These are phyloP conservation scores for Oligia fasciuncula DNA, from an alignment of 2,888 invertebrate genomes.

Conservation along the genomic window DNA sequence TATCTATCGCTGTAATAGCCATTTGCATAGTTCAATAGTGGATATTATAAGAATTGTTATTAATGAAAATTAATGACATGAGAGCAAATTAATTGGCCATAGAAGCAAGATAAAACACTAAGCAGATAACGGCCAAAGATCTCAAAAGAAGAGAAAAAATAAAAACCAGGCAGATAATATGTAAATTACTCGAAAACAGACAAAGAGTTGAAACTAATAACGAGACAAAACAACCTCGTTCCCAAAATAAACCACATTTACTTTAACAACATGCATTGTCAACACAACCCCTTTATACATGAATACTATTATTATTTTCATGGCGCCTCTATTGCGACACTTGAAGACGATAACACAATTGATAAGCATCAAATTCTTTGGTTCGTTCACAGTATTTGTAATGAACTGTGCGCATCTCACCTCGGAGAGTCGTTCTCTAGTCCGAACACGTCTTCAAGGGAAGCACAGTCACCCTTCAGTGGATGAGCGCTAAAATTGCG, in stretches of 20 bases:
- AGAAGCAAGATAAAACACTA: background rate
- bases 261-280: constrained; percentile 29
- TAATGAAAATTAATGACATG: background rate
- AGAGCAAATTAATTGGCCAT: background rate
- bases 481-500: constrained; percentile 79
- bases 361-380: constrained; percentile 69
- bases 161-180: background rate
- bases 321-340: constrained; percentile 21
- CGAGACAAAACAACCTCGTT: background rate
- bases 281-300: constrained; percentile 24
- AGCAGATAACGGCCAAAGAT: background rate
- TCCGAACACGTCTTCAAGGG: constrained; percentile 86
- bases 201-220: background rate
- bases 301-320: constrained; percentile 32
- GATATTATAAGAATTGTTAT: background rate
- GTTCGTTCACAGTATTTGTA: constrained; percentile 78
- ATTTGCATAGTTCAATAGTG: background rate
- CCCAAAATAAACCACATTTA: constrained; percentile 15
- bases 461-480: constrained; percentile 80
- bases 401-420: constrained; percentile 85
- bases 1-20: background rate
- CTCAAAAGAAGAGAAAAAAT: background rate
- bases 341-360: constrained; percentile 53
- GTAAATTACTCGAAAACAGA: background rate
- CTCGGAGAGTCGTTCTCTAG: constrained; percentile 80